Conservation (phyloP, 2,888 invertebrate genomes). For the Eupeodes luniger region DNA sequence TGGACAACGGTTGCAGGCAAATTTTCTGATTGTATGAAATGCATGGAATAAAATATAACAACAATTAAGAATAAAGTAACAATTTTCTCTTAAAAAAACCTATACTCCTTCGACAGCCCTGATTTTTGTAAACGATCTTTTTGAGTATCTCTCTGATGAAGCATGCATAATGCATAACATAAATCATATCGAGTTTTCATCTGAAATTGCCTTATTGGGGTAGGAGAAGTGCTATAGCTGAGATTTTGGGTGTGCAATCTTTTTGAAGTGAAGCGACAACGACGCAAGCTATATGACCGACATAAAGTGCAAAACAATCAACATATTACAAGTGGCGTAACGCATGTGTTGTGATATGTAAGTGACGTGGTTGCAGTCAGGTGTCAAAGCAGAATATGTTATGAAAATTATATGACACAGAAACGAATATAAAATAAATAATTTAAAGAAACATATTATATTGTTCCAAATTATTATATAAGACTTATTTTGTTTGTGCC, state of each 20-base stretch:
- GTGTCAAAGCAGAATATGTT: too few relatives aligned
- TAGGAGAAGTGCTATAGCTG: background rate
- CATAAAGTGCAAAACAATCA: slow-evolving; percentile 6
- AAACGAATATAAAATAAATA: too few relatives aligned
- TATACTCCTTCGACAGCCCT: background rate
- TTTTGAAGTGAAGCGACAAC: slow-evolving; percentile 32
- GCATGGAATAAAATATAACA: too few relatives aligned
- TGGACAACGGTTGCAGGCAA: too few relatives aligned
- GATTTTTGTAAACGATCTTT: background rate
- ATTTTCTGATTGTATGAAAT: too few relatives aligned
- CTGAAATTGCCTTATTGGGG: slow-evolving; percentile 39
- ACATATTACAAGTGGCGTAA: slow-evolving; percentile 47
- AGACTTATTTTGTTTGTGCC: too few relatives aligned
- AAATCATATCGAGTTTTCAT: slow-evolving; percentile 69
- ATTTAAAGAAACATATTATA: too few relatives aligned
- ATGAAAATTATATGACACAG: too few relatives aligned
- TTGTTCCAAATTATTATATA: too few relatives aligned
- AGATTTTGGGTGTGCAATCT: slow-evolving; percentile 40
- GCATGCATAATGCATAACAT: slow-evolving; percentile 53
- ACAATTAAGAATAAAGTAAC: too few relatives aligned
- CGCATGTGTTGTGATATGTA: background rate
- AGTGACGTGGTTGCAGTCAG: too few relatives aligned
- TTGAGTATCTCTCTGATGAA: slow-evolving; percentile 41
- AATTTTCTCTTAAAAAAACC: background rate
- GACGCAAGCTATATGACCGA: background rate